Base-by-base conservation (phyloP, 2,888 invertebrate genomes). In the Branchipolynoe longqiensis region DNA sequence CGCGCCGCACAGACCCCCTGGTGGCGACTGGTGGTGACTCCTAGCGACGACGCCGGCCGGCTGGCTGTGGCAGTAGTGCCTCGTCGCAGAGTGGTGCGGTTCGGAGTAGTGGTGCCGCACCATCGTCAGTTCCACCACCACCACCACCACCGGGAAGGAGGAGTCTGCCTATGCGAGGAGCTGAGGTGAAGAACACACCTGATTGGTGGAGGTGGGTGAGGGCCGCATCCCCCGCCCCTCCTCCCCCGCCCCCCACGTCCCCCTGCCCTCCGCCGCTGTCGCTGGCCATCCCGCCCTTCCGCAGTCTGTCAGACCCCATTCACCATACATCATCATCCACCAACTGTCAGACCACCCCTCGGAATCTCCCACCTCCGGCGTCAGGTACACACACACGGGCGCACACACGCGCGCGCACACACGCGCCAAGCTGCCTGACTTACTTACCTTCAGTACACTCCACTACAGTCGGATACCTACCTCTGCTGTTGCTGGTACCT, bases 161-260 rank as follows among this genome's bases (percentile, higher is more conserved):
- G 69, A 69, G 69, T 69, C 69, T 69, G 69, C n/a, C n/a, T n/a
- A n/a, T n/a, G 14, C 12, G 69, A 38, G 38, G 69, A 69, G 69
- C 69, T 18, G 69, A 69, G 69, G 69, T 69, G 69, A 69, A 69
- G 69, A 38, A n/a, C 69, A 69, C 69, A 69, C 69, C 69, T 69
- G 69, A 69, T 69, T 69, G 69, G 69, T 36, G 69, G 69, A 69
- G 69, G 69, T 69, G 69, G 69, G 33, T 33, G 69, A 36, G 18
- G 69, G 69, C 38, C 69, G 69, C 38, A 33, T 69, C 69, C 38
- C 25, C 69, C 33, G 18, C 36, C 69, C 22, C 69, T 18, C 69
- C 38, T 38, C 69, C 33, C 25, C 36, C 69, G 18, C 69, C 33
- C 36, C 38, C 62, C 38, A 22, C 69, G n/a, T 62, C 62, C 62